Base-by-base conservation (phyloP, 2,797 vertebrate species). In the Epinephelus coioides region DNA sequence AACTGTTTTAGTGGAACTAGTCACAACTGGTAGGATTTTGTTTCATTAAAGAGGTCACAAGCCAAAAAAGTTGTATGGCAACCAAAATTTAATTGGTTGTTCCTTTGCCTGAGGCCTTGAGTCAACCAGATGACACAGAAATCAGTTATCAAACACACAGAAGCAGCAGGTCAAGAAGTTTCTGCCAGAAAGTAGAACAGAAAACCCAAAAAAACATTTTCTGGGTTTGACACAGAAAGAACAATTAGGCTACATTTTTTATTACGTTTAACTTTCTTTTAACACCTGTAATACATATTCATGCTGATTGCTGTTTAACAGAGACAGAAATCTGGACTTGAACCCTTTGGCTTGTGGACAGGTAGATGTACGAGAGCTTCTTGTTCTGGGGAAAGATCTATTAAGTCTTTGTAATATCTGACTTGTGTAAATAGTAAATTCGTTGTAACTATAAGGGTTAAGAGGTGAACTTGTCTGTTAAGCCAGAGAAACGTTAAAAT, bases 231-330 rank as follows among this genome's bases (percentile, higher is more conserved):
- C 27, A 44, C 60, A 50, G 27, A 2, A 66, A 49, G 47, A 54
- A 38, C 14, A 59, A 34, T 34, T 34, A 34, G 30, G 61, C 15
- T 63, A 46, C 0, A 49, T 49, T 18, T 59, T 23, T 15, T 46
- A n/a, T 47, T 11, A 71, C 18, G 14, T 51, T 61, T 43, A 65
- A 47, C 54, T 73, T 34, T 38, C 11, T 65, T 55, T 66, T 43
- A 53, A 30, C 30, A 40, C 25, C 0, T 21, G 14, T 40, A 43
- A 12, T 70, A 5, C 9, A 50, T 21, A 47, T 69, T 47, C 25
- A 57, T 18, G 21, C 25, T 11, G 13, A 21, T 17, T 25, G 13
- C 23, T 47, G 60, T 38, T 0, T 18, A 23, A 40, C 13, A 40
- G 21, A 43, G 19, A 3, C 18, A 57, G 43, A 3, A 34, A n/a